phyloP scores from a whole-genome alignment of 2,888 invertebrate species.

The Stenurella melanura region DNA sequence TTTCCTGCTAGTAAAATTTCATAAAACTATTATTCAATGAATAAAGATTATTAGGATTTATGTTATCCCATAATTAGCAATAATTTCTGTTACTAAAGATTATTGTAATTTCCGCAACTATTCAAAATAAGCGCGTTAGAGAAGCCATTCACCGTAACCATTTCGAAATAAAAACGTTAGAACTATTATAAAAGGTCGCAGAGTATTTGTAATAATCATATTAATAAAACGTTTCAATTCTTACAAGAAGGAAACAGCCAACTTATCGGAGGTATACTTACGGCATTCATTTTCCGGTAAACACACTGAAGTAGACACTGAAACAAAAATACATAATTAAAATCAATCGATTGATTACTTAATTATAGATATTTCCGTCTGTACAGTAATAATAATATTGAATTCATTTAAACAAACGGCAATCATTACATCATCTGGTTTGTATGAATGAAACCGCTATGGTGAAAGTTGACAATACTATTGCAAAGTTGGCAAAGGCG shows the following conservation, averaged over 20 bases:
- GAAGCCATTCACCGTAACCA: constrained; percentile 10
- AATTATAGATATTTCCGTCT: neutral
- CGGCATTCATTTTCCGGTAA: constrained; percentile 86
- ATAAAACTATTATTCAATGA: neutral
- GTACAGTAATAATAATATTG: too few species aligned
- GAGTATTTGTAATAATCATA: neutral
- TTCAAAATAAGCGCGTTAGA: neutral
- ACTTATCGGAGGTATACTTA: constrained; percentile 73
- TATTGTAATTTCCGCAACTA: constrained; percentile 10
- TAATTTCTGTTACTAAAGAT: neutral
- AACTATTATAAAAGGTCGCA: neutral
- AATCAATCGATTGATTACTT: constrained; percentile 27
- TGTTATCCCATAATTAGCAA: neutral
- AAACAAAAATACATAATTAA: constrained; percentile 68
- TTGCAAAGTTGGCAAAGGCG: too few species aligned
- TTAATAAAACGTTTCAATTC: neutral
- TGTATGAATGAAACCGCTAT: too few species aligned
- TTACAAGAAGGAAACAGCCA: neutral
- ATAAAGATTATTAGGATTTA: neutral
- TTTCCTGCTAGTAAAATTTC: neutral
- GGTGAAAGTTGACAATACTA: too few species aligned
- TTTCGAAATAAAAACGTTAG: neutral
- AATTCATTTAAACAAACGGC: too few species aligned
- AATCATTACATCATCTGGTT: too few species aligned
- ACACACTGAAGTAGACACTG: constrained; percentile 88